phyloP scores from a whole-genome alignment of 2,113 vertebrate genomes.

The Lepus timidus region DNA sequence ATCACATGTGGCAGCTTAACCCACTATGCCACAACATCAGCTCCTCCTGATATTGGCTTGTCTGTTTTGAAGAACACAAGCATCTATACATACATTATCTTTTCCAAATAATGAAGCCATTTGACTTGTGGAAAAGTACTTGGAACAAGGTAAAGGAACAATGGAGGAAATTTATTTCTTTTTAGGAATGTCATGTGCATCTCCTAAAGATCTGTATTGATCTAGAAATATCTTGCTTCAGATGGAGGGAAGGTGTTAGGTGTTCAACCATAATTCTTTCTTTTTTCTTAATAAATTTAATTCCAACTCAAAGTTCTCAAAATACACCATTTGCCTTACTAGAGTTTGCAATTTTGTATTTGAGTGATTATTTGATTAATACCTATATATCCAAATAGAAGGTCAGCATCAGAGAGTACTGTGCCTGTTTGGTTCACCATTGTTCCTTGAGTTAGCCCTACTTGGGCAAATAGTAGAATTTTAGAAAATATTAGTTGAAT shows the following conservation, averaged over 20 bases:
- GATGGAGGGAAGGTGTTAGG: neutral
- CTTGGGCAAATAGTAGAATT: neutral
- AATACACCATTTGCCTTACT: neutral
- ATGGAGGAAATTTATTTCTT: neutral
- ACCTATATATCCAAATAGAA: neutral
- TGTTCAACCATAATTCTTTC: neutral
- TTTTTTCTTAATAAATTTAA: neutral
- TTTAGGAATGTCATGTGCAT: neutral
- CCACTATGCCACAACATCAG: too few species aligned
- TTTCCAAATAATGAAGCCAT: neutral
- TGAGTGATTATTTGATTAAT: neutral
- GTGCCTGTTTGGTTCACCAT: neutral
- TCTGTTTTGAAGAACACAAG: neutral
- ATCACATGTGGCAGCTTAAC: too few species aligned
- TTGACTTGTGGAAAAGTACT: neutral
- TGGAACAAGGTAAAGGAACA: neutral
- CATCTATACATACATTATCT: too few species aligned
- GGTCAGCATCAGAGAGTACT: neutral
- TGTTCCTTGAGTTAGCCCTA: neutral
- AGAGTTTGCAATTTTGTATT: neutral
- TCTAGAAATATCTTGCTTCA: neutral
- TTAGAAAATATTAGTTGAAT: neutral
- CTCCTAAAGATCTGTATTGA: conserved; percentile 6
- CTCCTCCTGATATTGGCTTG: neutral
- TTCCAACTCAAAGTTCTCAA: neutral